Percentiles rank a stretch among this genome's conserved stretches.
Conservation (phyloP, 1,140 invertebrate species). For the Drosophila baimaii region DNA sequence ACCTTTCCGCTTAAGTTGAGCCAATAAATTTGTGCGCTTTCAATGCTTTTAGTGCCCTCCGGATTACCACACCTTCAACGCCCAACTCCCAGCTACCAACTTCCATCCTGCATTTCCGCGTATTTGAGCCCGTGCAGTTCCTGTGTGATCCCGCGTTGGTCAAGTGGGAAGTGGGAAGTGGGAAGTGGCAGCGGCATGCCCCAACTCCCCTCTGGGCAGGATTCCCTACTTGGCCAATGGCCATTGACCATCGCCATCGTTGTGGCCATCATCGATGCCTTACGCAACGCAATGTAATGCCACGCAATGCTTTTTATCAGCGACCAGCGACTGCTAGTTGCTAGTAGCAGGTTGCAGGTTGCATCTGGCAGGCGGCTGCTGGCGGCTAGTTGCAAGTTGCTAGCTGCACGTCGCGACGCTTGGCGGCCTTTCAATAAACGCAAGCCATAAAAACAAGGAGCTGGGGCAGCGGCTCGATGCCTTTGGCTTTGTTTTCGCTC, state of each 20-base stretch:
- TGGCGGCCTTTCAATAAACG: slow-evolving; percentile 69
- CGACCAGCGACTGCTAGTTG: background rate
- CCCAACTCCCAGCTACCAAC: background rate
- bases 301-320: slow-evolving; percentile 53
- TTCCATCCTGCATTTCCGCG: slow-evolving; percentile 25
- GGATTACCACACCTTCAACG: slow-evolving; percentile 31
- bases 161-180: slow-evolving; percentile 42
- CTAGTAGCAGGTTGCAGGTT: slow-evolving; percentile 12
- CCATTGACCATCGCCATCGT: slow-evolving; percentile 46
- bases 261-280: slow-evolving; percentile 21
- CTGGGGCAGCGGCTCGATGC: slow-evolving; percentile 43
- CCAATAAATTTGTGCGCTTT: slow-evolving; percentile 41
- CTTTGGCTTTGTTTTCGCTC: slow-evolving; percentile 54
- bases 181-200: background rate
- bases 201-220: background rate
- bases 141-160: slow-evolving; percentile 25
- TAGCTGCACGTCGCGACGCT: slow-evolving; percentile 26
- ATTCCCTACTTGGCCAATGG: slow-evolving; percentile 47
- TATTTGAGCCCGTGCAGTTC: slow-evolving; percentile 35
- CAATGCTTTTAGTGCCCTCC: slow-evolving; percentile 47
- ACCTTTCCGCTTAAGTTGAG: slow-evolving; percentile 39
- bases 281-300: slow-evolving; percentile 41
- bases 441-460: slow-evolving; percentile 63
- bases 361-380: slow-evolving; percentile 5
- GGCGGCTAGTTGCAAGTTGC: background rate